Percentiles rank a stretch among this genome's conserved stretches.
phyloP scores from a whole-genome alignment of 2,888 invertebrate genomes.

The Ametastegia equiseti region DNA sequence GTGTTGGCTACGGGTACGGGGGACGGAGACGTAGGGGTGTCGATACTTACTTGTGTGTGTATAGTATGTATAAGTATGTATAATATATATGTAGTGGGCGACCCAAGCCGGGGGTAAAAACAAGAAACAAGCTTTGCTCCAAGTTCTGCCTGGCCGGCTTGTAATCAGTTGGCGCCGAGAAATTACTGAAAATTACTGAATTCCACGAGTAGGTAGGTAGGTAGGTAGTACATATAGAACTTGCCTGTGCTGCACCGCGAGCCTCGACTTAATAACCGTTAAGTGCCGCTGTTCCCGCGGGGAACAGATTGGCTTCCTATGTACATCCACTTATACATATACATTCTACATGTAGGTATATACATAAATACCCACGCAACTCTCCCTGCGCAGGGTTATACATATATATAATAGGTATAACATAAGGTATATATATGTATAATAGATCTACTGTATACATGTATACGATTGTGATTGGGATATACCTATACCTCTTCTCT shows the following conservation, averaged over 20 bases:
- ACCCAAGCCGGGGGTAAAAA: conserved; percentile 20
- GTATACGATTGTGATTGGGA: conserved; percentile 25
- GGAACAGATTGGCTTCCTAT: conserved; percentile 42
- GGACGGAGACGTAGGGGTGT: too few species aligned
- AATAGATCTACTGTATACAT: background rate
- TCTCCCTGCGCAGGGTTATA: background rate
- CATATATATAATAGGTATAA: background rate
- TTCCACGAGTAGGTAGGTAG: conserved; percentile 27
- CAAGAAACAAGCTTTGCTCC: conserved; percentile 32
- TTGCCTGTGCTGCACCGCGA: conserved; percentile 3
- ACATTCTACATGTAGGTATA: background rate
- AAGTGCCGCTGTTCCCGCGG: conserved; percentile 45
- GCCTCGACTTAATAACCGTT: conserved; percentile 44
- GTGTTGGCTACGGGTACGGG: background rate
- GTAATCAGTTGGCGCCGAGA: conserved; percentile 45
- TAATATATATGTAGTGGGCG: background rate
- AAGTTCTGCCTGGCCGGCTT: conserved; percentile 36
- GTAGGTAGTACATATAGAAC: background rate
- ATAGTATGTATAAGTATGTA: background rate
- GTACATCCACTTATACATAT: background rate
- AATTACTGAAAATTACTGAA: conserved; percentile 46
- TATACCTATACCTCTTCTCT: background rate
- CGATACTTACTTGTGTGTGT: background rate
- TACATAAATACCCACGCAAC: background rate
- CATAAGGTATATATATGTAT: too few species aligned